Evolutionary conservation across 37 sponge, comb jelly and placozoan genomes (phyloP).

Genomic region (Halichondria panicea): DNA sequence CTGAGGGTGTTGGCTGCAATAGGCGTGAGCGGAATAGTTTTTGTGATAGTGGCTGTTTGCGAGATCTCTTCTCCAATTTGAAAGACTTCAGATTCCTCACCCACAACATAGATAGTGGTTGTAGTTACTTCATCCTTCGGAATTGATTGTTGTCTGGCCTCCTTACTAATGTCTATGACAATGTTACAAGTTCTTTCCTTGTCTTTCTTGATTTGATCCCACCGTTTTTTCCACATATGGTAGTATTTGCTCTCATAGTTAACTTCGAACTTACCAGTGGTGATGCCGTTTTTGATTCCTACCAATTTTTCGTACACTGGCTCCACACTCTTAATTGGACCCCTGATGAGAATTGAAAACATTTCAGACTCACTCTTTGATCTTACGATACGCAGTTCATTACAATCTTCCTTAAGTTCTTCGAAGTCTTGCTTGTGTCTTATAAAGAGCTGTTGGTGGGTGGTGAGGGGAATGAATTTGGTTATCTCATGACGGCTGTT

Average conservation of each 20-base stretch:
- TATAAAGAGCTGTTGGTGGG: constrained; percentile 4
- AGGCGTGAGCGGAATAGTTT: too few species aligned
- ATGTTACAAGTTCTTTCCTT: constrained; percentile 17
- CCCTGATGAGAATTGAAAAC: constrained; percentile 21
- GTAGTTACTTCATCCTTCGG: not conserved
- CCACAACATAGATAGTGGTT: not conserved
- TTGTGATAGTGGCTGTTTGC: too few species aligned
- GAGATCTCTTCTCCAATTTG: too few species aligned
- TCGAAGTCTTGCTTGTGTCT: constrained; percentile 16
- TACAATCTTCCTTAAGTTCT: constrained; percentile 14
- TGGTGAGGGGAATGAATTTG: constrained; percentile 22
- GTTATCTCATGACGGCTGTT: not conserved
- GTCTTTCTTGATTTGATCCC: constrained; percentile 31
- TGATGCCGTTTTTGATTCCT: not conserved
- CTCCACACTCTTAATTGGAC: constrained; percentile 28
- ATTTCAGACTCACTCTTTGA: constrained; percentile 7
- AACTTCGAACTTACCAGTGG: constrained; percentile 17
- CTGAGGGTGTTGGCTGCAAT: not conserved
- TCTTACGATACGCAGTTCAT: not conserved
- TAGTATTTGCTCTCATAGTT: not conserved
- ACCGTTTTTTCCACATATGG: constrained; percentile 44
- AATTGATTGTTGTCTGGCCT: not conserved
- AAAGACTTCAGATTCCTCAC: too few species aligned
- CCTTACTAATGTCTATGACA: constrained; percentile 12
- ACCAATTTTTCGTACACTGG: constrained; percentile 9